These are phyloP conservation scores for Bolinopsis microptera DNA, from an alignment of 37 sponge, comb jelly and placozoan species.

Conservation along the genomic window DNA sequence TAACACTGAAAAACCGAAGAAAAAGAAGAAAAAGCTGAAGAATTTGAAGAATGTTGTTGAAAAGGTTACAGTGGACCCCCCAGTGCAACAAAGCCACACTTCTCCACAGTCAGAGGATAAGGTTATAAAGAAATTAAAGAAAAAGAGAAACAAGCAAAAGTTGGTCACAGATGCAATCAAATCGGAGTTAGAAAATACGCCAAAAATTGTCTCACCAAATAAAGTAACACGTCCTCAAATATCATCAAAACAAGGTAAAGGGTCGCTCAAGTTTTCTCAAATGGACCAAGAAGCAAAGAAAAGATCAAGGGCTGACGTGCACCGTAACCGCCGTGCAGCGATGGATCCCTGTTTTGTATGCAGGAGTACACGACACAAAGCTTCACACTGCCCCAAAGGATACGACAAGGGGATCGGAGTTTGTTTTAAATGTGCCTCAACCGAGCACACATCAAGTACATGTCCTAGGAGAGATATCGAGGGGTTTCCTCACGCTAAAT, in stretches of 20 bases:
- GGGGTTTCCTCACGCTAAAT: slow-evolving; percentile 87
- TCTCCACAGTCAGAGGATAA: not conserved
- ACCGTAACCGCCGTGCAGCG: not conserved
- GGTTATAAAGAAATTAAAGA: slow-evolving; percentile 66
- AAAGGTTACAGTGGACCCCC: not conserved
- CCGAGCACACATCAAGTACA: slow-evolving; percentile 72
- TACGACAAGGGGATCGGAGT: slow-evolving; percentile 43
- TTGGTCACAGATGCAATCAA: slow-evolving; percentile 39
- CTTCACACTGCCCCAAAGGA: slow-evolving; percentile 72
- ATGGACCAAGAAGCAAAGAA: slow-evolving; percentile 1
- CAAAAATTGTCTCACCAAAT: not conserved
- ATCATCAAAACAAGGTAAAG: slow-evolving; percentile 38
- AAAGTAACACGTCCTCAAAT: not conserved
- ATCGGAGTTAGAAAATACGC: not conserved
- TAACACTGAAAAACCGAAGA: not conserved
- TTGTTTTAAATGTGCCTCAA: slow-evolving; percentile 87
- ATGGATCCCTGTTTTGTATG: slow-evolving; percentile 82
- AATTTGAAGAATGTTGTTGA: not conserved
- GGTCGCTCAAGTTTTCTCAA: slow-evolving; percentile 34
- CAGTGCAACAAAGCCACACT: not conserved
- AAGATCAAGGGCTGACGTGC: not conserved
- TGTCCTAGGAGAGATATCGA: slow-evolving; percentile 68
- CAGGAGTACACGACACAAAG: slow-evolving; percentile 73
- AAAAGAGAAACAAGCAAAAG: slow-evolving; percentile 69
- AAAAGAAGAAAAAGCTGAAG: not conserved